Base-by-base conservation (phyloP, 2,888 invertebrate genomes). In the Platerodrilus igneus region DNA sequence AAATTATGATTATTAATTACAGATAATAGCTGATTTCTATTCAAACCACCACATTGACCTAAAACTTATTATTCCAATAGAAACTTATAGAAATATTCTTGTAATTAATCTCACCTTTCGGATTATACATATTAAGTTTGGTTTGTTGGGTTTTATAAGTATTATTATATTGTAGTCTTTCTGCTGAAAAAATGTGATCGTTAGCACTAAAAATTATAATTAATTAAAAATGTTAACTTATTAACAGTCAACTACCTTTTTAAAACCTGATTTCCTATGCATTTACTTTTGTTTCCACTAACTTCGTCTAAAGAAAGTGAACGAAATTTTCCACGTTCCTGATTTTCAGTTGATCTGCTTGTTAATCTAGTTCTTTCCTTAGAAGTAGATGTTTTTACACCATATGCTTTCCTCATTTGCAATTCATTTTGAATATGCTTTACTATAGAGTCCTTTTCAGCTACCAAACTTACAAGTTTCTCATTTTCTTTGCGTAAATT, bases 361-460 rank as follows among this genome's bases (percentile, higher is more conserved):
- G 16, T n/a, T n/a, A n/a, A n/a, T n/a, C n/a, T n/a, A n/a, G n/a
- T n/a, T 10, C 7, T 32, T 16, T 30, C 36, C 11, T 33, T 37
- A 27, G 31, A 19, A 4, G 8, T 8, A 9, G 15, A n/a, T n/a
- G n/a, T 6, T 32, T 36, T 34, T 15, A 28, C 8, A 3, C 29
- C 39, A 37, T 53, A 53, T 14, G 48, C 22, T 45, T 45, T 51
- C 13, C 38, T 38, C 3, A 41, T 45, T 36, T 50, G 38, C 10
- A 52, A 23, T 26, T 52, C 44, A 5, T 23, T 28, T 9, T 53
- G 50, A 13, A 55, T 33, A 23, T 45, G 45, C 38, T 34, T 50
- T 20, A 55, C 41, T 15, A 29, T n/a, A 5, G 21, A 13, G 18
- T 55, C 49, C 37, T 44, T 52, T 19, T 45, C 50, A 21, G 11